Evolutionary conservation across 2,888 invertebrate species (phyloP).

Genomic region (Theretra japonica): DNA sequence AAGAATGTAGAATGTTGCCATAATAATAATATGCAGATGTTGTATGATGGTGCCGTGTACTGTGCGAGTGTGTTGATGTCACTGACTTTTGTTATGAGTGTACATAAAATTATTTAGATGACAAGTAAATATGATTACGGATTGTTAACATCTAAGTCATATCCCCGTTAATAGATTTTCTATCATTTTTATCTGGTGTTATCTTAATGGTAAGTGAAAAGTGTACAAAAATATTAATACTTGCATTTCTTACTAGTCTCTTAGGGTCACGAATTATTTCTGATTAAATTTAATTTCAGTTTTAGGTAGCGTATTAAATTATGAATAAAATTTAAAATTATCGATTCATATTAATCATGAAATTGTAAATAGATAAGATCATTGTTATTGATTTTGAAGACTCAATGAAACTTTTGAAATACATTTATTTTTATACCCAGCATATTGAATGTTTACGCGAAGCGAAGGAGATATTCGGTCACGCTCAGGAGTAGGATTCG

Average conservation of each 20-base stretch:
- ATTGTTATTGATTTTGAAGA: slow-evolving; percentile 63
- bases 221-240: slow-evolving; percentile 80
- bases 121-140: slow-evolving; percentile 57
- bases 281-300: slow-evolving; percentile 38
- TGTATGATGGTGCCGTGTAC: slow-evolving; percentile 28
- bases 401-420: slow-evolving; percentile 65
- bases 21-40: slow-evolving; percentile 37
- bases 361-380: slow-evolving; percentile 57
- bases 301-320: slow-evolving; percentile 56
- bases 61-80: slow-evolving; percentile 47
- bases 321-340: slow-evolving; percentile 41
- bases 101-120: slow-evolving; percentile 40
- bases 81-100: slow-evolving; percentile 40
- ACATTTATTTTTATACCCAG: slow-evolving; percentile 80
- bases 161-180: slow-evolving; percentile 75
- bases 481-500: slow-evolving; percentile 45
- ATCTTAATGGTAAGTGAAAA: slow-evolving; percentile 80
- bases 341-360: slow-evolving; percentile 41
- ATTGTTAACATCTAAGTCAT: slow-evolving; percentile 81
- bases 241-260: slow-evolving; percentile 83
- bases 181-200: slow-evolving; percentile 81
- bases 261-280: slow-evolving; percentile 74
- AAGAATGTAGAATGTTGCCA: slow-evolving; percentile 37
- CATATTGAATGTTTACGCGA: slow-evolving; percentile 74
- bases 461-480: slow-evolving; percentile 39